A percentile compares a stretch with the other conserved stretches of the same genome.
Conservation (phyloP, 2,797 vertebrate genomes). For the Oryzias sinensis region DNA sequence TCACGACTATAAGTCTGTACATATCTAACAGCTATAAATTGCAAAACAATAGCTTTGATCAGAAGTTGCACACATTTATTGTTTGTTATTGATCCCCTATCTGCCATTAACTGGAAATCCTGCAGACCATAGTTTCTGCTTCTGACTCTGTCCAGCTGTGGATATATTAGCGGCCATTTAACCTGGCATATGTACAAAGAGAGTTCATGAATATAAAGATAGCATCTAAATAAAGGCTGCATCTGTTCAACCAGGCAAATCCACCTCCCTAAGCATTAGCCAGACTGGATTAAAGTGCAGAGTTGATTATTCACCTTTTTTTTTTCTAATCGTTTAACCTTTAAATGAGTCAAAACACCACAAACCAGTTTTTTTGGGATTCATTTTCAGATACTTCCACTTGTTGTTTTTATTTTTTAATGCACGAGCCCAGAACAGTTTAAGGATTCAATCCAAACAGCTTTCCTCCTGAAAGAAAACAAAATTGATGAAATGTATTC, state of each 20-base stretch:
- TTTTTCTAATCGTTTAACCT: background rate
- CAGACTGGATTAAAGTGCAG: background rate
- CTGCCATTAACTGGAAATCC: background rate
- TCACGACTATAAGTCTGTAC: background rate
- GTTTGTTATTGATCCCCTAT: background rate
- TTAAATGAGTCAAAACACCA: background rate
- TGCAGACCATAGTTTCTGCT: background rate
- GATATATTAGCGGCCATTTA: background rate
- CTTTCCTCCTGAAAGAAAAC: too few species aligned
- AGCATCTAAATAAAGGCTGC: background rate
- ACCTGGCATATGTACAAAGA: conserved; percentile 8
- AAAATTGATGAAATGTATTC: too few species aligned
- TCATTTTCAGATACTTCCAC: too few species aligned
- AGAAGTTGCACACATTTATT: background rate
- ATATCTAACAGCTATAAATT: background rate
- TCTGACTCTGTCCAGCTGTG: too few species aligned
- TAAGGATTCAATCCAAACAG: too few species aligned
- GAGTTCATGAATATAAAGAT: background rate
- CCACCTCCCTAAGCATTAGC: background rate
- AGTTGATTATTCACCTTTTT: background rate
- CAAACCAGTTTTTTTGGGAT: too few species aligned
- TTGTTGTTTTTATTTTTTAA: too few species aligned
- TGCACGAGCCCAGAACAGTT: too few species aligned
- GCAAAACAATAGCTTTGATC: background rate
- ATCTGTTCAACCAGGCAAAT: background rate